Base-by-base conservation (phyloP, 2,113 vertebrate species). In the Ameiurus melas region DNA sequence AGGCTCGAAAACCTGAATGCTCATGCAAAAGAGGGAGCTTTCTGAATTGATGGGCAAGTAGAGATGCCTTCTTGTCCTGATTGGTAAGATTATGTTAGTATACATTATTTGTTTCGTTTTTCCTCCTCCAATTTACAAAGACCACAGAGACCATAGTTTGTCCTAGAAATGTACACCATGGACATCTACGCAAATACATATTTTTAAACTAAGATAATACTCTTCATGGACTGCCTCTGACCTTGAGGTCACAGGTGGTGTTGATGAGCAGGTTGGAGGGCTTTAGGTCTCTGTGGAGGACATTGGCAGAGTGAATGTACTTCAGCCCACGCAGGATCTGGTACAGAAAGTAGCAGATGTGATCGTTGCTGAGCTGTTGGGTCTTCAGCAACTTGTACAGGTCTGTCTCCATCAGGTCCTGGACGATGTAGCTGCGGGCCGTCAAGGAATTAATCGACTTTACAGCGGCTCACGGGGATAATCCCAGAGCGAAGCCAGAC, bases 211-310 rank as follows among this genome's bases (percentile, higher is more conserved):
- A 53, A n/a, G 47, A 53, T 17, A 53, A 78, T 16, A 27, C 43
- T 81, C 9, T n/a, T 83, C 22, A 62, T 8, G 7, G 30, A 55
- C 0, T 20, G 84, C 27, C 6, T 47, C 90, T 89, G 73, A 97
- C 97, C 97, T 97, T 97, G 94, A 97, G 96, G 94, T 97, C 97
- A 43, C 97, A 97, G 87, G 96, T 98, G 96, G 97, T 98, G 91
- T 98, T 97, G 93, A 97, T 97, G 92, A 97, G 97, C 92, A 97
- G 94, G 94, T 97, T 97, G 91, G 97, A 97, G 93, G 97, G 97
- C 93, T 97, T 97, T 90, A 97, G 95, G 90, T 97, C 97, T 78
- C 97, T 95, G 93, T 97, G 97, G 82, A 97, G 95, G 91, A 97
- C 97, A 0, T 97, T 97, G 93, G 97, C 97, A 0, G 97, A 97